These are phyloP conservation scores for Vulpes ferrilata DNA, from an alignment of 2,113 vertebrate species.

Conservation along the genomic window DNA sequence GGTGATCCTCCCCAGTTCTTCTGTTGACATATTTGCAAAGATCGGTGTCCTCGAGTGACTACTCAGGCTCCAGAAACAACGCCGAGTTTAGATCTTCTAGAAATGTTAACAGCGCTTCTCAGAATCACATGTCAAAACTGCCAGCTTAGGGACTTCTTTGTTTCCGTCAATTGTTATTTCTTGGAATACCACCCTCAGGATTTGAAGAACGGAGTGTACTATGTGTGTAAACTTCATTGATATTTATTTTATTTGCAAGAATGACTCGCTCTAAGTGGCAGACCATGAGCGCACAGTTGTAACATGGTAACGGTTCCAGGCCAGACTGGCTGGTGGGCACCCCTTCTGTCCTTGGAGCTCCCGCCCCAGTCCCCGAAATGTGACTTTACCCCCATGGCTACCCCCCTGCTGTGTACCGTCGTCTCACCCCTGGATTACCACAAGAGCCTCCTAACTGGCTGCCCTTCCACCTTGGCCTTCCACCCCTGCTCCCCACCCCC, in stretches of 20 bases:
- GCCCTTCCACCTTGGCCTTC: not conserved
- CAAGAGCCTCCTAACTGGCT: not conserved
- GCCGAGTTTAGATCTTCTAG: not conserved
- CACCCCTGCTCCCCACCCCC: not conserved
- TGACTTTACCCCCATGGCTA: not conserved
- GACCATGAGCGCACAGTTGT: not conserved
- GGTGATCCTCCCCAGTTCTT: accelerated
- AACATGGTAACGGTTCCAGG: not conserved
- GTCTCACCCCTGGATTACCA: not conserved
- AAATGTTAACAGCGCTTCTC: accelerated
- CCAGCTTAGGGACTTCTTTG: not conserved
- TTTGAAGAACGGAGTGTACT: not conserved
- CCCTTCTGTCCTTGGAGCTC: accelerated
- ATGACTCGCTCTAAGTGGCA: no score
- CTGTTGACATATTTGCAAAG: not conserved
- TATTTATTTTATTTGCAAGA: not conserved
- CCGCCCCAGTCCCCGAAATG: no score
- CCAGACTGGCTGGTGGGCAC: not conserved
- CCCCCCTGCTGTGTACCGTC: not conserved
- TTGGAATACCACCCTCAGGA: not conserved
- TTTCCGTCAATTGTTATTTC: not conserved
- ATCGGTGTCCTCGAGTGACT: accelerated
- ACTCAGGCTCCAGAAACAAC: accelerated
- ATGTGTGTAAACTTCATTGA: not conserved
- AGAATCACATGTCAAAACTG: not conserved